Evolutionary conservation across 2,113 vertebrate species (phyloP), one percentile per base, ranked within the genome.

Genomic region (Eleginops maclovinus): DNA sequence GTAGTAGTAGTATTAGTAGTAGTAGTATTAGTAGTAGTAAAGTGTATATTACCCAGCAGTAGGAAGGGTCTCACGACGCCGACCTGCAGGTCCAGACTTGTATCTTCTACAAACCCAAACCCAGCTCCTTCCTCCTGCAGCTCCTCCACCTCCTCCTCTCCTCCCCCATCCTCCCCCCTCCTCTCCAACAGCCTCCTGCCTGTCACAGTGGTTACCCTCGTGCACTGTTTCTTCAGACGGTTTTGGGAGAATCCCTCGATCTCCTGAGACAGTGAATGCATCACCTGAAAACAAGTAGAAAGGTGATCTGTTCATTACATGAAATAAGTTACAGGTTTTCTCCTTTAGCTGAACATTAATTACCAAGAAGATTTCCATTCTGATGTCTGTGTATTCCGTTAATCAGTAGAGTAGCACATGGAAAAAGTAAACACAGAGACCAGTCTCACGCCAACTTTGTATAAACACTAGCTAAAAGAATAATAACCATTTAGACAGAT

Each of bases 241-340:
- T 86, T 85, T 87, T 92, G 92, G 59, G 96, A 96, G 90, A 99
- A 99, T 11, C 92, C 91, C 47, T 95, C 91, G 88, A 99, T 98
- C 91, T 99, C 96, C 90, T 95, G 92, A 44, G 88, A 78, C 51
- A 99, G 94, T 1, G 97, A 96, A 81, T 97, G 93, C 97, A 99
- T 98, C 58, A 77, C 93, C 68, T 67, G 31, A 31, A 69, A 73
- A 0, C 13, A 49, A 59, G 0, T 2, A 43, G 53, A 17, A 44
- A 74, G 1, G 40, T 7, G 1, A 0, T 22, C 28, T n/a, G n/a
- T n/a, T n/a, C n/a, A n/a, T n/a, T n/a, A n/a, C n/a, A n/a, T n/a
- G n/a, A n/a, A n/a, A n/a, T n/a, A n/a, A n/a, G n/a, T n/a, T n/a
- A n/a, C n/a, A n/a, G n/a, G n/a, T n/a, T n/a, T n/a, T n/a, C n/a